Base-by-base conservation (phyloP, 2,888 invertebrate species). In the Glaucopsyche alexis region DNA sequence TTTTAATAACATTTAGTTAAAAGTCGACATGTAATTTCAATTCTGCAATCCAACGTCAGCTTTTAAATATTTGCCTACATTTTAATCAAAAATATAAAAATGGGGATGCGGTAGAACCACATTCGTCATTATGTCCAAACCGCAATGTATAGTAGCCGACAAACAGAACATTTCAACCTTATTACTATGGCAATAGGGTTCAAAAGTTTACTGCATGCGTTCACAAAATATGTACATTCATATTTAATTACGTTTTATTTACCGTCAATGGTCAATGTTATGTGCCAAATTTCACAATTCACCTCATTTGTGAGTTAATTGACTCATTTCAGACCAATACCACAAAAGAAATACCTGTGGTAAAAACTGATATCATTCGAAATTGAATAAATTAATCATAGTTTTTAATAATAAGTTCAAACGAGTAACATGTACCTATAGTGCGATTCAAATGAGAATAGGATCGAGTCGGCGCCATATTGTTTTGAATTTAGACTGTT, bases 51-150 rank as follows among this genome's bases (percentile, higher is more conserved):
- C 19, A 65, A n/a, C 16, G 13, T 47, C 49, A 29, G 49, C 38
- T 29, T 29, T 67, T 4, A 67, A 67, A 49, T 69, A 19, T 49
- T 45, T 69, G 29, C 19, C 47, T 19, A 14, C 49, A 69, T 69
- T 69, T 69, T 69, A 69, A 69, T 69, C 49, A 47, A 2, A 49
- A 16, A 49, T 49, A 47, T n/a, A n/a, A n/a, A n/a, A n/a, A n/a
- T n/a, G n/a, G n/a, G n/a, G 1, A 29, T 29, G 29, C 14, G 69
- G 29, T 29, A 49, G 7, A 29, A 49, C 49, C 69, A 49, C 69
- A 14, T 47, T 49, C 47, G 47, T 69, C 69, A 49, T 69, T 69
- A 49, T 69, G 69, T 49, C 7, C 42, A 42, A 47, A 69, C 69
- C 69, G 14, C 69, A 69, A 69, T 19, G 7, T 29, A 11, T 47